Conservation (phyloP, 2,888 invertebrate species). For the Caenorhabditis plicata region DNA sequence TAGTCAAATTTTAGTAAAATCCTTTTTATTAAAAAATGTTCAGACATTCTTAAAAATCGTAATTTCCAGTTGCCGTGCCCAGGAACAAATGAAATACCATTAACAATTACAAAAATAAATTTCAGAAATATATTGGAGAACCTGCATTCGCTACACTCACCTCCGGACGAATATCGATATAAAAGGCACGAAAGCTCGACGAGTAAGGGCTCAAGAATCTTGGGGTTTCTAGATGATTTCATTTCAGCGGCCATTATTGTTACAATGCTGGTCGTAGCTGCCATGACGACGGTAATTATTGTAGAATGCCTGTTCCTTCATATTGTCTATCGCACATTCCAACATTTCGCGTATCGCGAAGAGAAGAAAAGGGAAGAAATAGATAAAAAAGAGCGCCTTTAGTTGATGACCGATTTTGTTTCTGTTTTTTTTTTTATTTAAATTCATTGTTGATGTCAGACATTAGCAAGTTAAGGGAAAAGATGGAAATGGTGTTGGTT, state of each 20-base stretch:
- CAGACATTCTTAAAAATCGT: too few relatives aligned
- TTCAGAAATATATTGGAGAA: slow-evolving; percentile 30
- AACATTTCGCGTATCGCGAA: slow-evolving; percentile 39
- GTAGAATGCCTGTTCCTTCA: slow-evolving; percentile 43
- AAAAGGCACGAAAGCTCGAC: slow-evolving; percentile 14
- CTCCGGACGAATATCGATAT: slow-evolving; percentile 22
- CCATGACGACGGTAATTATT: slow-evolving; percentile 75
- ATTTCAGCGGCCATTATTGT: slow-evolving; percentile 71
- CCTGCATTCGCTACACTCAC: slow-evolving; percentile 9
- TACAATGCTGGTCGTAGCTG: slow-evolving; percentile 80
- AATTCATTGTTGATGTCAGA: too few relatives aligned
- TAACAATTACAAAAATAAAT: too few relatives aligned
- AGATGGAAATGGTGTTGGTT: too few relatives aligned
- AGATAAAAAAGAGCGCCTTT: slow-evolving; percentile 30
- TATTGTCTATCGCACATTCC: slow-evolving; percentile 43
- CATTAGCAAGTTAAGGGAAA: too few relatives aligned
- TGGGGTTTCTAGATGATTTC: background rate
- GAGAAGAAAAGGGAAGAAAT: slow-evolving; percentile 36
- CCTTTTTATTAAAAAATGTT: too few relatives aligned
- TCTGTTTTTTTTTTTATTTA: background rate
- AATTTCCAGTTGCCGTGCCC: too few relatives aligned
- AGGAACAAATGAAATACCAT: too few relatives aligned
- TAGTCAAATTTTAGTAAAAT: too few relatives aligned
- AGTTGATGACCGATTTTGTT: background rate
- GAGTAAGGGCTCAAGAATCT: slow-evolving; percentile 5